phyloP scores from a whole-genome alignment of 2,888 invertebrate genomes.

The Scaptomyza parva region DNA sequence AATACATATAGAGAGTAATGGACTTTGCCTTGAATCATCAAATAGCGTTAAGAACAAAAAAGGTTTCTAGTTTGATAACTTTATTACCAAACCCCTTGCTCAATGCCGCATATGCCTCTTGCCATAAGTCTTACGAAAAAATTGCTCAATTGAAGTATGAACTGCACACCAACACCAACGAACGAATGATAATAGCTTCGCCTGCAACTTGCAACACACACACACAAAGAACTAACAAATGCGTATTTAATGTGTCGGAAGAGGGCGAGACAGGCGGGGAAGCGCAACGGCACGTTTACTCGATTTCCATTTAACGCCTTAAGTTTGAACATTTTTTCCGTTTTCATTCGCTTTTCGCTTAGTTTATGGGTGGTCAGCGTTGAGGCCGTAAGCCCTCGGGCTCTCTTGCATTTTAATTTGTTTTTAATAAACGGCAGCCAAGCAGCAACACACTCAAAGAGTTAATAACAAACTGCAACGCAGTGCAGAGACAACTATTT shows the following conservation, averaged over 20 bases:
- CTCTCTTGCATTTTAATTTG: conserved; percentile 71
- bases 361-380: conserved; percentile 77
- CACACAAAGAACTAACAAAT: conserved; percentile 61
- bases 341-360: conserved; percentile 29
- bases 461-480: conserved; percentile 27
- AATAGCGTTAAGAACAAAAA: not conserved
- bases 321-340: conserved; percentile 33
- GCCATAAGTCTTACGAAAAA: conserved; percentile 17
- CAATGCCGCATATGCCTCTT: not conserved
- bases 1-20: no score
- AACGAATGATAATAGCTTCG: conserved; percentile 30
- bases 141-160: conserved; percentile 65
- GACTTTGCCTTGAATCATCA: no score
- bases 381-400: conserved; percentile 72
- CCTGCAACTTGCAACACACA: conserved; percentile 65
- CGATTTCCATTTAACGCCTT: conserved; percentile 75
- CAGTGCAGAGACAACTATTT: conserved; percentile 43
- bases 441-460: conserved; percentile 8
- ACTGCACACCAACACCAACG: conserved; percentile 36
- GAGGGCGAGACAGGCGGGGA: conserved; percentile 26
- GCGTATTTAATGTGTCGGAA: conserved; percentile 80
- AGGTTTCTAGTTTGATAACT: not conserved
- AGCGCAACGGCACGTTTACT: conserved; percentile 37
- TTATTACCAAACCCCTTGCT: not conserved
- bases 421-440: conserved; percentile 71